Conservation (phyloP, 1,140 invertebrate species). For the Cotesia chilonis region DNA sequence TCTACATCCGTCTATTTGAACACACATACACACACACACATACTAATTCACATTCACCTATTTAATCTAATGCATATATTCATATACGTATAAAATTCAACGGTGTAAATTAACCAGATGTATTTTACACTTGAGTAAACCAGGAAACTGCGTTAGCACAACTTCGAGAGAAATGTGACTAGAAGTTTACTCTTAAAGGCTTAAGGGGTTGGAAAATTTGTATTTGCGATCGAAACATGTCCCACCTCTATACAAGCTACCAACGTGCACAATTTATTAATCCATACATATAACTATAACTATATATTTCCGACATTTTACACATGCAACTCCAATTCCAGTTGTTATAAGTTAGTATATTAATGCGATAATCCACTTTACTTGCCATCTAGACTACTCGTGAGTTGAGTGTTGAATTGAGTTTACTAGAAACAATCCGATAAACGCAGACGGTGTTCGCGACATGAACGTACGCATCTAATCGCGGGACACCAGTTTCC, state of each 20-base stretch:
- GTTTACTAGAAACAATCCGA: conserved; percentile 13
- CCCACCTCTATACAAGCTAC: background rate
- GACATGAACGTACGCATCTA: conserved; percentile 8
- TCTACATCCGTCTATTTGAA: conserved; percentile 25
- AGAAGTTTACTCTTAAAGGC: conserved; percentile 11
- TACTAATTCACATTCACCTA: too few species aligned
- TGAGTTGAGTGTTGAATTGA: conserved; percentile 6
- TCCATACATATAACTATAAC: background rate
- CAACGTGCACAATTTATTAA: conserved; percentile 5
- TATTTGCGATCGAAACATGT: conserved; percentile 21
- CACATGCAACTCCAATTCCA: background rate
- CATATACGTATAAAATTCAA: background rate
- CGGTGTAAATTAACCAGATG: conserved; percentile 50
- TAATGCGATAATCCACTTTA: conserved; percentile 2
- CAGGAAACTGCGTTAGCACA: conserved; percentile 1
- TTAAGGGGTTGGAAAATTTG: conserved; percentile 16
- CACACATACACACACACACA: too few species aligned
- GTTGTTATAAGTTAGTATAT: background rate
- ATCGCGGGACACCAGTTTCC: conserved; percentile 13
- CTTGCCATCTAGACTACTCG: background rate
- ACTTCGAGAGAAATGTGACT: conserved; percentile 13
- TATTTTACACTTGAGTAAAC: conserved; percentile 17
- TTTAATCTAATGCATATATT: conserved; percentile 1
- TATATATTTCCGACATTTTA: too few species aligned
- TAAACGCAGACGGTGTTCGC: background rate